Percentiles rank a stretch among this genome's conserved stretches.
These are phyloP conservation scores for Luidia sarsii DNA, from an alignment of 53 echinoderm and acorn worm genomes.

Conservation along the genomic window DNA sequence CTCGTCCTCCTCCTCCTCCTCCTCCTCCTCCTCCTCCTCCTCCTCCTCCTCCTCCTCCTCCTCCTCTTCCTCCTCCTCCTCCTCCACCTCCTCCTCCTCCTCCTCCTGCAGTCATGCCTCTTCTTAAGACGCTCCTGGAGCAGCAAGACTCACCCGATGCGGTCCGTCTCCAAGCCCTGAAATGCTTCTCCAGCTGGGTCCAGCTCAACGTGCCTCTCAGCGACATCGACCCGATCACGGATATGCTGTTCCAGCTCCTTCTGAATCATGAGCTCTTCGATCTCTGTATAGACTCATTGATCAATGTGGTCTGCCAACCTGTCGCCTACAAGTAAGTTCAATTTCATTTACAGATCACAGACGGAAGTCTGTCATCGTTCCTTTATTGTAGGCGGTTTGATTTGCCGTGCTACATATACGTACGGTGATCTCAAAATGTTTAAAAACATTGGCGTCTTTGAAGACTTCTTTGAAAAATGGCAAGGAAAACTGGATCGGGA, in stretches of 20 bases:
- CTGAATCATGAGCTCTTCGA: slow-evolving; percentile 89
- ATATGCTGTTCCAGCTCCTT: slow-evolving; percentile 81
- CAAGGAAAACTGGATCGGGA: no score
- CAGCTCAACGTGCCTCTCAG: slow-evolving; percentile 84
- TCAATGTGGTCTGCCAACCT: slow-evolving; percentile 84
- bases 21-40: not conserved
- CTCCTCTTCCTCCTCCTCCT: not conserved
- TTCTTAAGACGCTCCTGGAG: slow-evolving; percentile 78
- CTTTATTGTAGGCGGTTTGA: no score
- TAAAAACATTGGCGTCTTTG: no score
- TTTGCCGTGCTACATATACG: no score
- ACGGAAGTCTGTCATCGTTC: not conserved
- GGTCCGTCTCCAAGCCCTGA: slow-evolving; percentile 84
- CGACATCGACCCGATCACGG: slow-evolving; percentile 82
- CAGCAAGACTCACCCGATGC: slow-evolving; percentile 79
- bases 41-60: not conserved
- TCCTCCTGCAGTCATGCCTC: slow-evolving; percentile 72
- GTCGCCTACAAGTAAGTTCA: slow-evolving; percentile 91
- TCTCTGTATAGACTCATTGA: slow-evolving; percentile 83
- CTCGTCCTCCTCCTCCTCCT: not conserved
- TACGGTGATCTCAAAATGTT: no score
- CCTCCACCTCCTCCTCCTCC: not conserved
- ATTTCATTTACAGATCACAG: not conserved
- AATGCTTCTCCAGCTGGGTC: slow-evolving; percentile 97
- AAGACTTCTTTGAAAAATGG: no score